These are phyloP conservation scores for Triplophysa rosa DNA, from an alignment of 2,113 vertebrate species.

Conservation along the genomic window DNA sequence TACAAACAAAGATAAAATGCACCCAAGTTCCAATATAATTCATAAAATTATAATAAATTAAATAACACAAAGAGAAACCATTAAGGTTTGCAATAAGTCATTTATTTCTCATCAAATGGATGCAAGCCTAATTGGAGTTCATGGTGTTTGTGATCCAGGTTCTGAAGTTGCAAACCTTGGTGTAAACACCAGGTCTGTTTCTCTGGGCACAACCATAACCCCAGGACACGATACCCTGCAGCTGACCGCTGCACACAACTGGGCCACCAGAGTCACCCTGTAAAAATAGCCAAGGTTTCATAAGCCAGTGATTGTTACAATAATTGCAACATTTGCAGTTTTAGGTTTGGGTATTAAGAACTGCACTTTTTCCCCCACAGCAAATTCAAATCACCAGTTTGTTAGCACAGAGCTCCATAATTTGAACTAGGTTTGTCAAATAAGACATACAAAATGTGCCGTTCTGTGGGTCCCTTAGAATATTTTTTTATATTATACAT, in stretches of 20 bases:
- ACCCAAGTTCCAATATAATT: no score
- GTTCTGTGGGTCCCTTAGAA: no score
- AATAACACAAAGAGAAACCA: not conserved
- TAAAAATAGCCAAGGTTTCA: not conserved
- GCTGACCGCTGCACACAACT: constrained; percentile 73
- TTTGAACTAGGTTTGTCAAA: no score
- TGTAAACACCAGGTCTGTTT: constrained; percentile 80
- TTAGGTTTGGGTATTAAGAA: no score
- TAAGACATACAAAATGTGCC: not conserved
- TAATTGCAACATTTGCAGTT: not conserved
- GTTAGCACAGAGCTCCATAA: no score
- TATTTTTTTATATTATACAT: not conserved
- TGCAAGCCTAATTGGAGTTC: constrained; percentile 24
- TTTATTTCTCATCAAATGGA: not conserved
- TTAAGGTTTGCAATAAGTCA: not conserved
- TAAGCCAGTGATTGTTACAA: no score
- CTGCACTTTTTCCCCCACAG: no score
- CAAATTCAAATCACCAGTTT: no score
- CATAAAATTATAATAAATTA: not conserved
- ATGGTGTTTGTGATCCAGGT: constrained; percentile 68
- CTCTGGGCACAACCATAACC: constrained; percentile 78
- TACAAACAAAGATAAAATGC: not conserved
- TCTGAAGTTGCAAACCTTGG: constrained; percentile 77
- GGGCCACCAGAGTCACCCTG: constrained; percentile 85
- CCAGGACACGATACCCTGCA: constrained; percentile 88